A percentile compares a stretch with the other conserved stretches of the same genome.
These are phyloP conservation scores for Drosophila falleni DNA, from an alignment of 2,888 invertebrate species.

Conservation along the genomic window DNA sequence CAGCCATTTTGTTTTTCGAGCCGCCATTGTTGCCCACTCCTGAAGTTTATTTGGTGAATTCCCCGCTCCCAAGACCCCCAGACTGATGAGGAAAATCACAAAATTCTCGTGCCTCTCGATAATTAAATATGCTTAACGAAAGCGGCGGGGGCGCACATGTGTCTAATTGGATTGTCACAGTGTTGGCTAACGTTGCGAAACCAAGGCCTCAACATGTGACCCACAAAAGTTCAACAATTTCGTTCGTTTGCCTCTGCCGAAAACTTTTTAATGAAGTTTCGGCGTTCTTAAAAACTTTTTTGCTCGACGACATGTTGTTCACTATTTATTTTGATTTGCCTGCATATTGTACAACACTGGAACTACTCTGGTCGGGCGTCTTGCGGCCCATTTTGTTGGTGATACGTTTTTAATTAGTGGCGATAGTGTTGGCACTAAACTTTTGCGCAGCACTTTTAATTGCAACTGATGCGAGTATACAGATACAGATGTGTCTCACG, in stretches of 20 bases:
- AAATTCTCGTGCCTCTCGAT: conserved; percentile 71
- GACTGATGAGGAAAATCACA: conserved; percentile 72
- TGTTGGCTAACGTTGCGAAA: conserved; percentile 66
- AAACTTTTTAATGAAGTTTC: conserved; percentile 79
- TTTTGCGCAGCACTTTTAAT: conserved; percentile 60
- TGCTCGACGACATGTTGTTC: conserved; percentile 65
- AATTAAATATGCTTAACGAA: conserved; percentile 69
- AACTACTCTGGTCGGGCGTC: conserved; percentile 23
- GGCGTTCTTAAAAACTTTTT: conserved; percentile 75
- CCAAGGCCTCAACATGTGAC: conserved; percentile 43
- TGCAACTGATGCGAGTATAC: conserved; percentile 49
- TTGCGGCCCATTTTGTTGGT: conserved; percentile 65
- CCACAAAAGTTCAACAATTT: conserved; percentile 64
- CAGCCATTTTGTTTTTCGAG: conserved; percentile 71
- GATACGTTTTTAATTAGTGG: conserved; percentile 80
- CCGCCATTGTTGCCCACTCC: conserved; percentile 62
- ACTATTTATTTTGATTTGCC: conserved; percentile 75
- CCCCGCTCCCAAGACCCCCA: not conserved
- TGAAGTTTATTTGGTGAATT: conserved; percentile 56
- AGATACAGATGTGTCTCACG: conserved; percentile 16
- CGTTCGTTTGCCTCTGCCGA: conserved; percentile 39
- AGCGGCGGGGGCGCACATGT: conserved; percentile 53
- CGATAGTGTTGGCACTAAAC: conserved; percentile 52
- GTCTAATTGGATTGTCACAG: conserved; percentile 75
- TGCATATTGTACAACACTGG: conserved; percentile 48